Base-by-base conservation (phyloP, 2,888 invertebrate genomes). In the Yponomeuta cagnagella region DNA sequence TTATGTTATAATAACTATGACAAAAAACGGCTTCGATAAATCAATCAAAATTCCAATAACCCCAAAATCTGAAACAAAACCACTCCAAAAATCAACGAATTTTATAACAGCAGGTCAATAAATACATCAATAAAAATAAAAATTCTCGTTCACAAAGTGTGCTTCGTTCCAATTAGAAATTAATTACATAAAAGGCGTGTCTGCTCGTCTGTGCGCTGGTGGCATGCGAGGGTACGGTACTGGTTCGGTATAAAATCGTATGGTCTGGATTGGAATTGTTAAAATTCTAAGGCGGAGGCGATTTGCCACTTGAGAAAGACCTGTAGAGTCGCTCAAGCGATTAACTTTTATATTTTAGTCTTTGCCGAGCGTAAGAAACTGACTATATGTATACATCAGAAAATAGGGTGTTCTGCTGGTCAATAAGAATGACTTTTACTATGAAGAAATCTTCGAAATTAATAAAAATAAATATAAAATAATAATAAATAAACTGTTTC, bases 121-220 rank as follows among this genome's bases (percentile, higher is more conserved):
- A 58, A 58, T 58, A 58, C 52, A 15, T 58, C 52, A 58, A 58
- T 58, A 58, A 58, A 58, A 58, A 58, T 58, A 15, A 58, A 58
- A 58, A 58, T 15, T 58, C 52, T 15, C 52, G 52, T 58, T 58
- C 52, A 58, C 52, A 58, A 58, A 58, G 52, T 58, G 52, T 58
- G 31, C 31, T 65, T 65, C 65, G 72, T 75, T 75, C 72, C 68
- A 69, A 69, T 68, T 69, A 71, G 72, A 74, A 76, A 78, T 81
- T 78, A 82, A 82, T 83, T 79, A 83, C 73, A 72, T 73, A 74
- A 69, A 69, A 30, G 48, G 48, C 68, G 68, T 69, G 31, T 69
- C 68, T 43, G 68, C 52, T 48, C n/a, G 68, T 69, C 48, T 69
- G 68, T 30, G 52, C 15, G 52, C 52, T 58, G 52, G 15, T 58